Evolutionary conservation across 2,797 vertebrate genomes (phyloP), one percentile per base, ranked within the genome.

Genomic region (Rostrhamus sociabilis): DNA sequence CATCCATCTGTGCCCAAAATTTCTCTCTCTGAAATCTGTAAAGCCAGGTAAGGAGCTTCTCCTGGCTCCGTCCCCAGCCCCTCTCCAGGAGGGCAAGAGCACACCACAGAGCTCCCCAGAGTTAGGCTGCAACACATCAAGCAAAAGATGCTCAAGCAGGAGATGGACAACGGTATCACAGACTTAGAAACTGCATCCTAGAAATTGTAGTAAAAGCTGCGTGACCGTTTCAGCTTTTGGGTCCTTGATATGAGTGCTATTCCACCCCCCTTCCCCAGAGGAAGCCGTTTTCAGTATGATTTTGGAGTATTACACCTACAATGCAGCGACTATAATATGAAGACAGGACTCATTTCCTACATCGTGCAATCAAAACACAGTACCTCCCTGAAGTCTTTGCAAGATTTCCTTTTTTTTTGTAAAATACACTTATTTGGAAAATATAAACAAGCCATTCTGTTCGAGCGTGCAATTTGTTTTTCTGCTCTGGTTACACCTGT

Each of bases 401-500:
- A 62, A 80, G 20, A 34, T 3, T 40, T 77, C 4, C 16, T 56
- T 50, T 31, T 14, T 53, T 36, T 53, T 48, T 34, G 14, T n/a
- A 76, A 79, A 74, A 80, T 23, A 72, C 9, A 50, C 25, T 69
- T 79, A 36, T 58, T 43, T 81, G 42, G 50, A 71, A 81, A 76
- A 64, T 18, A 72, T 9, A 74, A 75, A 26, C 15, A 81, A 77
- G 31, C 45, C 8, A 4, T 26, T 59, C 40, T 69, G 27, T 87
- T 91, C 67, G 78, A 93, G 43, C 27, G 5, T 38, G 38, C 6
- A 47, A 48, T 48, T 93, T 95, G 71, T 80, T 96, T 97, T 93
- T 95, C 88, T 97, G 76, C 90, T 91, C 86, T 74, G 88, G 82
- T 38, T 80, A 92, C 95, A 98, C 86, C 93, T 98, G 96, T 89